Base-by-base conservation (phyloP, 2,888 invertebrate genomes). In the Patella ulyssiponensis region DNA sequence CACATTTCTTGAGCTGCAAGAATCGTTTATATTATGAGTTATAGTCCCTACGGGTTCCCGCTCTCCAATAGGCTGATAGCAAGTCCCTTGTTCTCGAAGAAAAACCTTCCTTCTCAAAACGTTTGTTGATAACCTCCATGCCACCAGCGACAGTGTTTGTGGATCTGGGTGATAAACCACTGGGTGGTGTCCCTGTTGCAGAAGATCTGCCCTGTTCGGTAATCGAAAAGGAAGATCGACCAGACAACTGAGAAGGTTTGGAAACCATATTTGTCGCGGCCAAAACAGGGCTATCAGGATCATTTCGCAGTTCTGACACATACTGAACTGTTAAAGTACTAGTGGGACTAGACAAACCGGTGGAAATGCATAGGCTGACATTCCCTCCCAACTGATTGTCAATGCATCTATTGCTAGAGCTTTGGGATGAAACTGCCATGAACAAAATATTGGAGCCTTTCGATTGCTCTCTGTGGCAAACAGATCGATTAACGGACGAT, bases 341-440 rank as follows among this genome's bases (percentile, higher is more conserved):
- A n/a, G n/a, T n/a, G n/a, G n/a, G n/a, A 33, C 2, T 44, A 44
- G 44, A 44, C 44, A 44, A 44, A 79, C 23, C 9, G 81, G 81
- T 5, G 77, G 79, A 69, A 76, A 81, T 12, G 77, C 79, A 73
- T 81, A 79, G 3, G 76, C 81, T 71, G 75, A 77, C 77, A 81
- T 75, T 7, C 64, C 54, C n/a, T 75, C 75, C 81, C 77, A 81
- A n/a, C 73, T 56, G 27, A 81, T 80, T 70, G 77, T 58, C 56
- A 81, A 52, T 1, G 81, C 81, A 78, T 80, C 78, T 71, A 70
- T 14, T 71, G 79, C 76, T 14, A 51, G 71, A 51, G 81, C 79
- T 54, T 56, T 15, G 52, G 51, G 75, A 72, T 81, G 77, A 20
- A 70, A 75, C 53, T 71, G 56, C 76, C 79, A 79, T 14, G 76